phyloP scores from a whole-genome alignment of 2,888 invertebrate species.

The Miltochrista miniata region DNA sequence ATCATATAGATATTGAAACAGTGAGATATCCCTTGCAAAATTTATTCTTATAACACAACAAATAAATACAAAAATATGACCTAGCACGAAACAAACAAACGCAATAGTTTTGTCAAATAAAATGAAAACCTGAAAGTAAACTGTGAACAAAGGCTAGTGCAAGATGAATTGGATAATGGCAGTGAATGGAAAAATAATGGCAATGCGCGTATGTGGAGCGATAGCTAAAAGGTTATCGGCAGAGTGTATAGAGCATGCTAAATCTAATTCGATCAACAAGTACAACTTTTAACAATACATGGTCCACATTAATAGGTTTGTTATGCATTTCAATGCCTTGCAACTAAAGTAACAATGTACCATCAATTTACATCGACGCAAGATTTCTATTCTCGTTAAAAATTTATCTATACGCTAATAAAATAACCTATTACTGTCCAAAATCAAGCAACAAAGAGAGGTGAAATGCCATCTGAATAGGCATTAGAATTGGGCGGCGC shows the following conservation, averaged over 20 bases:
- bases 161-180: constrained; percentile 27
- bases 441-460: constrained; percentile 82
- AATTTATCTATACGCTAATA: constrained; percentile 76
- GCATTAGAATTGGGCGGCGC: constrained; percentile 83
- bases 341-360: constrained; percentile 45
- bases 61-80: too few relatives aligned
- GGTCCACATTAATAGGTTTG: constrained; percentile 40
- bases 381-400: constrained; percentile 71
- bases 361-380: constrained; percentile 56
- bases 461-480: constrained; percentile 83
- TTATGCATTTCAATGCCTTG: constrained; percentile 35
- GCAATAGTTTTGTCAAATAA: background rate
- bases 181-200: too few relatives aligned
- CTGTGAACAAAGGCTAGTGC: constrained; percentile 12
- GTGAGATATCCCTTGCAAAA: too few relatives aligned
- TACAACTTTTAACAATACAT: constrained; percentile 42
- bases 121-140: background rate
- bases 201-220: constrained; percentile 24
- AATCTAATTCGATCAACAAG: constrained; percentile 52
- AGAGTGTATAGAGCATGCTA: constrained; percentile 42
- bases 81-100: too few relatives aligned
- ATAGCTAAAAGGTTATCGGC: constrained; percentile 42
- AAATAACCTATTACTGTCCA: constrained; percentile 80
- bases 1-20: too few relatives aligned
- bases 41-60: too few relatives aligned